Conservation (phyloP, 2,797 vertebrate genomes). For the Staurois parvus region DNA sequence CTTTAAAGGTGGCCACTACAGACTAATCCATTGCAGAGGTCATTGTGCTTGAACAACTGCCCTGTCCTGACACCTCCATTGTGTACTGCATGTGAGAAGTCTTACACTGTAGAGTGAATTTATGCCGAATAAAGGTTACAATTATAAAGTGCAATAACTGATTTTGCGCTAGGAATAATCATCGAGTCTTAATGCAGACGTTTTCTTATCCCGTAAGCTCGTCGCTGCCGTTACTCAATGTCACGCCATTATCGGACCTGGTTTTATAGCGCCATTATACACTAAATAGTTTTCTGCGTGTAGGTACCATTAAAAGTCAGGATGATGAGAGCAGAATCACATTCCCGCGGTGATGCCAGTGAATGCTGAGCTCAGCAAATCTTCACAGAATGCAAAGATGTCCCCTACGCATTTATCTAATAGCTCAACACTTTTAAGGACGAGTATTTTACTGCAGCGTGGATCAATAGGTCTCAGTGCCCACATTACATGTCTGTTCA, state of each 20-base stretch:
- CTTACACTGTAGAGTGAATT: not conserved
- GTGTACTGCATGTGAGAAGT: too few relatives aligned
- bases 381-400: constrained; percentile 11
- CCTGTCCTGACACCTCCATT: too few relatives aligned
- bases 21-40: too few relatives aligned
- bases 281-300: constrained; percentile 23
- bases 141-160: constrained; percentile 3
- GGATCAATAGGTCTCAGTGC: constrained; percentile 52
- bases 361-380: constrained; percentile 38
- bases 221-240: not conserved
- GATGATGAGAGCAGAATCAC: constrained; percentile 30
- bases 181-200: too few relatives aligned
- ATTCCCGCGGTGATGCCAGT: constrained; percentile 27
- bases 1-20: too few relatives aligned
- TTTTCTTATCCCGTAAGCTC: constrained; percentile 1
- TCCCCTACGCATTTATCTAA: constrained; percentile 27
- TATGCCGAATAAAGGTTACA: not conserved
- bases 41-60: too few relatives aligned
- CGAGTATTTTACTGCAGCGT: constrained; percentile 32
- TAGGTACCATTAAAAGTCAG: constrained; percentile 47
- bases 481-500: constrained; percentile 45
- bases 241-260: constrained; percentile 4
- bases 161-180: not conserved
- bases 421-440: constrained; percentile 21
- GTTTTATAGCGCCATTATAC: constrained; percentile 48